A percentile compares a stretch with the other conserved stretches of the same genome.
Conservation (phyloP, 2,113 vertebrate species). For the Antigone vipio region DNA sequence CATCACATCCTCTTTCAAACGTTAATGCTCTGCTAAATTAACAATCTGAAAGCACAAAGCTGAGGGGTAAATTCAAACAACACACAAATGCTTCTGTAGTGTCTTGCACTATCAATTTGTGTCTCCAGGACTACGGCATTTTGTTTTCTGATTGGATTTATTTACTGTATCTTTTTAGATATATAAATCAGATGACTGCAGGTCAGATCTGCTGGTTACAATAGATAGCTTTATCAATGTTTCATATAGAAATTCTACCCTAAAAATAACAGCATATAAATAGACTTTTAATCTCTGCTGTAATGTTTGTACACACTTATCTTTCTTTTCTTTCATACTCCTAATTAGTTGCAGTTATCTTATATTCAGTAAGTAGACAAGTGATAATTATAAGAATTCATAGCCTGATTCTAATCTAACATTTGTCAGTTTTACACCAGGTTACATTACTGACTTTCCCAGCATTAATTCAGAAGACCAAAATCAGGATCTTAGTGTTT, state of each 20-base stretch:
- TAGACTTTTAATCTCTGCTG: slow-evolving; percentile 1
- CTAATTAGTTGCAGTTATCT: slow-evolving; percentile 37
- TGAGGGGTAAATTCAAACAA: neutral
- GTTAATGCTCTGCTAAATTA: neutral
- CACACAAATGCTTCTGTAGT: neutral
- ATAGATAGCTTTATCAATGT: neutral
- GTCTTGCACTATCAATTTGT: neutral
- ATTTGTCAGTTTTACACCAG: slow-evolving; percentile 11
- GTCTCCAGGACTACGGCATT: neutral
- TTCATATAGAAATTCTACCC: neutral
- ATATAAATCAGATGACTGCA: neutral
- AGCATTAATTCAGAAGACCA: neutral
- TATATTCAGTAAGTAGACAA: neutral
- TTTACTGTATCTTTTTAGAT: neutral
- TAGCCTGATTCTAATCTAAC: slow-evolving; percentile 23
- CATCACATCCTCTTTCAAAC: neutral
- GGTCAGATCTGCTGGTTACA: neutral
- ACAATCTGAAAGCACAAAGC: neutral
- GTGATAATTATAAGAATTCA: slow-evolving; percentile 18
- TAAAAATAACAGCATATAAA: neutral
- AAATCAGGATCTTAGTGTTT: neutral
- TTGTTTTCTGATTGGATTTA: neutral
- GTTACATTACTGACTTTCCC: neutral
- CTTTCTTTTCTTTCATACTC: neutral
- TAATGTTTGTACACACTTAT: slow-evolving; percentile 14